Percentiles rank a stretch among this genome's conserved stretches.
Evolutionary conservation across 2,888 invertebrate species (phyloP).

Genomic region (Argynnis bischoffii): DNA sequence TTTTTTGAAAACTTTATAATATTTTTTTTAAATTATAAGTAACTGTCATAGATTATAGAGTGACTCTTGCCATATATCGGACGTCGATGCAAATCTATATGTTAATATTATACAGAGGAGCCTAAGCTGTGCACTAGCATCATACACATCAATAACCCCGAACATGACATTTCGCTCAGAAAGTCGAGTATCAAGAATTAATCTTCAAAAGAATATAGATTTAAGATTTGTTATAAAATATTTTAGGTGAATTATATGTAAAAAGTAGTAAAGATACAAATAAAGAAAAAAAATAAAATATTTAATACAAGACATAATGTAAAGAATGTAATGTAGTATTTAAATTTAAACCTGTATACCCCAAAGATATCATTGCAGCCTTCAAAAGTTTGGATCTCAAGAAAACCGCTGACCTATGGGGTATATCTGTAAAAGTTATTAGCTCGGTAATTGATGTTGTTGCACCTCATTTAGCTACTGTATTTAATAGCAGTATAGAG

Average conservation of each 20-base stretch:
- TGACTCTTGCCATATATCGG: constrained; percentile 1
- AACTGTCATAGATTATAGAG: not conserved
- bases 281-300: not conserved
- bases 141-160: constrained; percentile 23
- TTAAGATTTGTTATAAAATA: not conserved
- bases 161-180: constrained; percentile 23
- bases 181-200: constrained; percentile 9
- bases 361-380: too few species aligned
- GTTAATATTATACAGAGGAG: constrained; percentile 18
- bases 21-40: not conserved
- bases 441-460: too few species aligned
- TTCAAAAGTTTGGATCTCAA: too few species aligned
- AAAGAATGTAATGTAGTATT: too few species aligned
- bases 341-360: too few species aligned
- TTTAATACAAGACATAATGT: not conserved
- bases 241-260: not conserved
- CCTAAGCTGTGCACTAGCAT: constrained; percentile 18
- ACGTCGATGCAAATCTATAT: constrained; percentile 20
- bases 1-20: not conserved
- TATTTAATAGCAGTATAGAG: too few species aligned
- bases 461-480: too few species aligned
- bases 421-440: too few species aligned
- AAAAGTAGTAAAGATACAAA: too few species aligned
- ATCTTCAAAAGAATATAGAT: constrained; percentile 16
- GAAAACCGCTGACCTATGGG: too few species aligned